Evolutionary conservation across 2,888 invertebrate species (phyloP).

Genomic region (Pimpla rufipes): DNA sequence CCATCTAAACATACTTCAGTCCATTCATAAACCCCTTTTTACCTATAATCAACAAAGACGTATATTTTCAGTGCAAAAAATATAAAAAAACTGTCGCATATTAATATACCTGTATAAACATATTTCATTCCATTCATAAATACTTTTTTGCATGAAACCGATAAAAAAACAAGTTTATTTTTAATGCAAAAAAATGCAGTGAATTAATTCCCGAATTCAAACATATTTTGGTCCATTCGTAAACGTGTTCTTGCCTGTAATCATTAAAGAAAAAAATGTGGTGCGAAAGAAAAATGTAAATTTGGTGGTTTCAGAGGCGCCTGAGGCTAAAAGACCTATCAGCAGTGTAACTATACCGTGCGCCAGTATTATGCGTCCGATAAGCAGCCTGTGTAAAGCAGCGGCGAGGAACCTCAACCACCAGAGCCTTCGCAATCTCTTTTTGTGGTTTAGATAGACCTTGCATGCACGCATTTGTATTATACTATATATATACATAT

Average conservation of each 20-base stretch:
- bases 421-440: conserved; percentile 2
- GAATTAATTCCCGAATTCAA: not conserved
- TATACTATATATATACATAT: not conserved
- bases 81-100: not conserved
- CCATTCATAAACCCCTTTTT: not conserved
- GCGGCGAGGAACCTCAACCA: conserved; percentile 3
- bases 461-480: conserved; percentile 2
- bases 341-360: not conserved
- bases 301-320: conserved; percentile 1
- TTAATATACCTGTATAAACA: not conserved
- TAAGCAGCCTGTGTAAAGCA: not conserved
- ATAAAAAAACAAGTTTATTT: not conserved
- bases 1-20: not conserved
- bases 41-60: too few relatives aligned
- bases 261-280: not conserved
- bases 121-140: too few relatives aligned
- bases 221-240: not conserved
- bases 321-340: not conserved
- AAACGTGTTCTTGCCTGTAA: not conserved
- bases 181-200: not conserved
- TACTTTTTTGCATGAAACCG: not conserved
- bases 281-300: not conserved
- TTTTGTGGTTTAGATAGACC: conserved; percentile 27
- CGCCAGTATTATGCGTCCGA: not conserved
- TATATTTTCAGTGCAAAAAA: not conserved